These are phyloP conservation scores for Sylvicola cinctus DNA, from an alignment of 2,888 invertebrate genomes.

Conservation along the genomic window DNA sequence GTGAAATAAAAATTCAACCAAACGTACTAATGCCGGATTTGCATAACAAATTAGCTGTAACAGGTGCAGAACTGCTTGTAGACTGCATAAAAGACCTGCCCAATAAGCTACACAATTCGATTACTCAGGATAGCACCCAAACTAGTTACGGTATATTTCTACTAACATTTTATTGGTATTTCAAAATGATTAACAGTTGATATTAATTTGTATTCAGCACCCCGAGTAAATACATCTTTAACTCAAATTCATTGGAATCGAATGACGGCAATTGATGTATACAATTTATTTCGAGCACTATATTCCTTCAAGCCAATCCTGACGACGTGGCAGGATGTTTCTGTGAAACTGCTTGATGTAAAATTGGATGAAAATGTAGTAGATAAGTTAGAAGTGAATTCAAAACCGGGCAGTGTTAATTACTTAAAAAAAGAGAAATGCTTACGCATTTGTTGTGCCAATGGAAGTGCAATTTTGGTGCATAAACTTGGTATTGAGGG, in stretches of 20 bases:
- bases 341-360: slow-evolving; percentile 42
- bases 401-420: slow-evolving; percentile 33
- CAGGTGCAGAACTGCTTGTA: slow-evolving; percentile 47
- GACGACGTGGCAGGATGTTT: slow-evolving; percentile 36
- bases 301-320: slow-evolving; percentile 38
- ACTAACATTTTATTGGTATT: slow-evolving; percentile 5
- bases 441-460: slow-evolving; percentile 44
- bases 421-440: slow-evolving; percentile 35
- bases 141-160: slow-evolving; percentile 45
- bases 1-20: slow-evolving; percentile 29
- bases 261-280: slow-evolving; percentile 40
- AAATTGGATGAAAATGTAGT: background rate
- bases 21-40: slow-evolving; percentile 44
- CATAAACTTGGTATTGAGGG: slow-evolving; percentile 41
- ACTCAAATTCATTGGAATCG: slow-evolving; percentile 43
- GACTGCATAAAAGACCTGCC: slow-evolving; percentile 39
- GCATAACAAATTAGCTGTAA: slow-evolving; percentile 36
- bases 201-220: slow-evolving; percentile 34
- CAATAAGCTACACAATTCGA: slow-evolving; percentile 31
- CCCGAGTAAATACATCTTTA: slow-evolving; percentile 41
- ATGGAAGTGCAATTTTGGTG: slow-evolving; percentile 41
- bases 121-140: slow-evolving; percentile 35
- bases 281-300: slow-evolving; percentile 50
- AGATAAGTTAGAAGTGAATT: slow-evolving; percentile 5
- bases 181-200: slow-evolving; percentile 3